Conservation (phyloP, 2,888 invertebrate genomes). For the Drosophila rubida region DNA sequence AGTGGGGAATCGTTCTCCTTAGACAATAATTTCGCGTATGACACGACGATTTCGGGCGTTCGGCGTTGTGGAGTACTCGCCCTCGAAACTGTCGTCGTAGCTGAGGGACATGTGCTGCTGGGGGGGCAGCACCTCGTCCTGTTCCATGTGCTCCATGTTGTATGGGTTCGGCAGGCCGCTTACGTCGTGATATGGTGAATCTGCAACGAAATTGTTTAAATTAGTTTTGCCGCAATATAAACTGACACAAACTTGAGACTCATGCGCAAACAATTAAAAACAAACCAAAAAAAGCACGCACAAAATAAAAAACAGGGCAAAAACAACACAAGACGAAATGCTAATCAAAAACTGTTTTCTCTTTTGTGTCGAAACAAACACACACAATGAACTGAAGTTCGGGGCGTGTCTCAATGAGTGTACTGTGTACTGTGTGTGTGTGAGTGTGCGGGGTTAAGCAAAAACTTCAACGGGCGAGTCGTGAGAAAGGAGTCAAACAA, state of each 20-base stretch:
- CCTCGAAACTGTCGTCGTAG: slow-evolving; percentile 97
- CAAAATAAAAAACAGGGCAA: neutral
- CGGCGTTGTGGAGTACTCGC: slow-evolving; percentile 97
- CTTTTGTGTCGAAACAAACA: slow-evolving; percentile 46
- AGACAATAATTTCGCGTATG: slow-evolving; percentile 96
- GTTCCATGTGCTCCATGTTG: slow-evolving; percentile 92
- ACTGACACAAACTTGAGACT: slow-evolving; percentile 35
- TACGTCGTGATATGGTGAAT: slow-evolving; percentile 97
- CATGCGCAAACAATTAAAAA: slow-evolving; percentile 77
- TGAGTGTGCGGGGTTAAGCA: slow-evolving; percentile 17
- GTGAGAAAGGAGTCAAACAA: slow-evolving; percentile 8
- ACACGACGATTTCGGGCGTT: slow-evolving; percentile 96
- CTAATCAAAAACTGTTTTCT: slow-evolving; percentile 54
- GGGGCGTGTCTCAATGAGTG: slow-evolving; percentile 7
- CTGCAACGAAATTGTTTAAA: slow-evolving; percentile 83
- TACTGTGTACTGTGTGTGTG: neutral
- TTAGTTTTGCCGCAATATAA: slow-evolving; percentile 51
- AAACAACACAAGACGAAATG: slow-evolving; percentile 26
- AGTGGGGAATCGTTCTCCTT: slow-evolving; percentile 54
- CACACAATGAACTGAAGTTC: slow-evolving; percentile 50
- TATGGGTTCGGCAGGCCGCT: slow-evolving; percentile 96
- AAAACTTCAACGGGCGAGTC: slow-evolving; percentile 26
- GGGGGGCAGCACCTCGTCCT: slow-evolving; percentile 88
- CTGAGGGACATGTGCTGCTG: slow-evolving; percentile 94
- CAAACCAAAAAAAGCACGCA: slow-evolving; percentile 31